Evolutionary conservation across 2,888 invertebrate species (phyloP), one percentile per base, ranked within the genome.

Genomic region (Agriotes lineatus): DNA sequence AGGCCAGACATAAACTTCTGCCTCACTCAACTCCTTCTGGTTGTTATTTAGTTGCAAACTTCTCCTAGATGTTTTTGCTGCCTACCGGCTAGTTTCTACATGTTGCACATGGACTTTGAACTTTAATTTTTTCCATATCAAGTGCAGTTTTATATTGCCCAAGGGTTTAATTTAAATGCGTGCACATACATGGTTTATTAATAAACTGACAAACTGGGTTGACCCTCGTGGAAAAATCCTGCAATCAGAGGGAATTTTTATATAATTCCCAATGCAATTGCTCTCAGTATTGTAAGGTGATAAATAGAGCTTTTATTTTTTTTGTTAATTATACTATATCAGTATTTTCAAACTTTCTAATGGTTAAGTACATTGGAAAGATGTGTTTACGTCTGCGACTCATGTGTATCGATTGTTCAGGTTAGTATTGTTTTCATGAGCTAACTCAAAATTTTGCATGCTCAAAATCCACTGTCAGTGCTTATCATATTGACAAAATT

Each of bases 381-480:
- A 84, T 84, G 85, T 85, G 85, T 79, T 80, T 87, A 81, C 85
- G 87, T 75, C 84, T 87, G 63, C 84, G 85, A 77, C 81, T 87
- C 71, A 84, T 87, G 78, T 87, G 87, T 81, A 85, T 87, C 74
- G 86, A 87, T 83, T 87, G 87, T 81, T 84, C 86, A 86, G 87
- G 87, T 87, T 83, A 77, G 82, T 30, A 16, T 25, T 33, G 3
- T 12, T 50, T 22, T 30, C n/a, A 10, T 2, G n/a, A n/a, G 5
- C 5, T n/a, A 39, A 39, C 14, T 39, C 5, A 1, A 6, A 14
- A 2, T 39, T 39, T 39, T 39, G 14, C 12, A 39, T 39, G 37
- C 12, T 12, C 14, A n/a, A 14, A 25, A 1, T 50, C 25, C 12
- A 7, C 1, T 12, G 1, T 52, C 18, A 18, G 7, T 50, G 10